phyloP scores from a whole-genome alignment of 2,888 invertebrate species.

The Melieria crassipennis region DNA sequence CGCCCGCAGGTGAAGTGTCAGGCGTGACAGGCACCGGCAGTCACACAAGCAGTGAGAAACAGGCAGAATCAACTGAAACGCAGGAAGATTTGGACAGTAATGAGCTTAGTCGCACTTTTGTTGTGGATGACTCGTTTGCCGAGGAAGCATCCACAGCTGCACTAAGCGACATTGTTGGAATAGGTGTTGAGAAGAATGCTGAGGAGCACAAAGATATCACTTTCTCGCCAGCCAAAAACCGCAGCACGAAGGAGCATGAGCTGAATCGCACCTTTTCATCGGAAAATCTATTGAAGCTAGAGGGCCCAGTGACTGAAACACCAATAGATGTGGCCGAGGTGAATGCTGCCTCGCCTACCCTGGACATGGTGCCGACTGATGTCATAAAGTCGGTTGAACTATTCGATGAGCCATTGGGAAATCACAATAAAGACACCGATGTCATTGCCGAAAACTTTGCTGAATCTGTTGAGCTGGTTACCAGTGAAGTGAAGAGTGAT shows the following conservation, averaged over 20 bases:
- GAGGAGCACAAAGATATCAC: conserved; percentile 30
- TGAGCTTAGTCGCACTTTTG: conserved; percentile 53
- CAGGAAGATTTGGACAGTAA: conserved; percentile 2
- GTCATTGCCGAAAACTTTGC: conserved; percentile 28
- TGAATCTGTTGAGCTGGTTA: conserved; percentile 11
- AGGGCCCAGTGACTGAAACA: conserved; percentile 24
- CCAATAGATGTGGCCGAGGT: conserved; percentile 40
- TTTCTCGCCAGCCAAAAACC: conserved; percentile 31
- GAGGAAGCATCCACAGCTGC: background rate
- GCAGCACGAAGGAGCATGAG: background rate
- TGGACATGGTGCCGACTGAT: background rate
- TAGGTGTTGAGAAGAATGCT: conserved; percentile 1
- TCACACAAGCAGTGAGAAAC: background rate
- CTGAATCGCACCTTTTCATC: conserved; percentile 41
- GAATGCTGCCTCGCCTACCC: background rate
- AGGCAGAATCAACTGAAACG: background rate
- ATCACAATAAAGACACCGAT: background rate
- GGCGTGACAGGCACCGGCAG: no score
- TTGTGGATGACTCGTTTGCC: conserved; percentile 41
- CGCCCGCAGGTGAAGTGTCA: background rate
- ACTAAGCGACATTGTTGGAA: background rate
- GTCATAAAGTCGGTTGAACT: background rate
- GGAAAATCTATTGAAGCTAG: conserved; percentile 25
- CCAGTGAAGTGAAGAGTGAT: no score
- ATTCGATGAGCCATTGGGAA: background rate